A percentile compares a stretch with the other conserved stretches of the same genome.
Conservation (phyloP, 2,113 vertebrate species). For the Rhabdomys dilectus region DNA sequence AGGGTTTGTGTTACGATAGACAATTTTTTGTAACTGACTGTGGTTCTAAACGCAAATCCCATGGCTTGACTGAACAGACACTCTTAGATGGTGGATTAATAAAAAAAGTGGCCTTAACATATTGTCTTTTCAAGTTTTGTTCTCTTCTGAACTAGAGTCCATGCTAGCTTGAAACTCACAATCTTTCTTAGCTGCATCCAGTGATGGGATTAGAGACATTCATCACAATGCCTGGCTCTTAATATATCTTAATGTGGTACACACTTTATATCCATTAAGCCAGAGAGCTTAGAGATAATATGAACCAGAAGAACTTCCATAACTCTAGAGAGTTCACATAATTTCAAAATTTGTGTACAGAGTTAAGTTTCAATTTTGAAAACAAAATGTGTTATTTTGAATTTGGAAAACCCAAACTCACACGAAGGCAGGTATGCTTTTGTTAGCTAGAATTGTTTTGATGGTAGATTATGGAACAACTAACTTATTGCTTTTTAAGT, state of each 20-base stretch:
- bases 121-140: neutral
- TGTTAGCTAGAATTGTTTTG: conserved; percentile 30
- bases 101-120: neutral
- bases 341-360: conserved; percentile 46
- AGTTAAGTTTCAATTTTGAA: conserved; percentile 19
- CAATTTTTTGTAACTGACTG: neutral
- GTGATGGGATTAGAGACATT: neutral
- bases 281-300: conserved; percentile 19
- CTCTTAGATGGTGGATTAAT: conserved; percentile 29
- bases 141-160: neutral
- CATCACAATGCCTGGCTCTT: neutral
- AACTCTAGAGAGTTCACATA: neutral
- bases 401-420: conserved; percentile 38
- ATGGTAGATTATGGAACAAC: neutral
- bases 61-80: neutral
- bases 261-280: neutral
- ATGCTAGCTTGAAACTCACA: neutral
- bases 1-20: neutral
- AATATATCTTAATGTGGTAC: conserved; percentile 27
- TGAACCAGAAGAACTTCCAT: conserved; percentile 4
- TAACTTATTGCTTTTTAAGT: neutral
- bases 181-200: neutral
- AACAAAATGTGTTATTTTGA: neutral
- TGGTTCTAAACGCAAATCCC: neutral
- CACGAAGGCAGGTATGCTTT: neutral